Evolutionary conservation across 2,888 invertebrate species (phyloP).

Genomic region (Congeria kusceri): DNA sequence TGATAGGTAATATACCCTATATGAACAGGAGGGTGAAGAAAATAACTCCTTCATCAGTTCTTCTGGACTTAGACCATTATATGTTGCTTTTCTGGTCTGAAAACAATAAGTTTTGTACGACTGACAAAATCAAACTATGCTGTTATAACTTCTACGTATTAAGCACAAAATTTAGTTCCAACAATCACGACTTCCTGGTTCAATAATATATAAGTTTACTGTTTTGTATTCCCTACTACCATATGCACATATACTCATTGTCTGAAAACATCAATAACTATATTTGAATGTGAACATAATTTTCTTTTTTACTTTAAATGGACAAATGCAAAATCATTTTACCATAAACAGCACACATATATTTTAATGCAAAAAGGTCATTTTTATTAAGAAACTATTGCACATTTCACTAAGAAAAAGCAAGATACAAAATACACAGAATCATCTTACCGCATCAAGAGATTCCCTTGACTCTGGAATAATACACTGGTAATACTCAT

Average conservation of each 20-base stretch:
- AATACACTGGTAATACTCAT: constrained; percentile 93
- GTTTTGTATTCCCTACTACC: too few relatives aligned
- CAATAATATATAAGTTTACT: background rate
- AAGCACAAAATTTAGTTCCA: background rate
- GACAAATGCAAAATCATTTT: too few relatives aligned
- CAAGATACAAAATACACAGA: constrained; percentile 6
- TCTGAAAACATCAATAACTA: too few relatives aligned
- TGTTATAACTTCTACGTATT: too few relatives aligned
- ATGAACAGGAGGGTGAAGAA: constrained; percentile 92
- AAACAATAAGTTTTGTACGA: constrained; percentile 21
- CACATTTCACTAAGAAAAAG: background rate
- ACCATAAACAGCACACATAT: too few relatives aligned
- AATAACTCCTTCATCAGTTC: constrained; percentile 92
- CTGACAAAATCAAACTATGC: background rate
- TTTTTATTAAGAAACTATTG: background rate
- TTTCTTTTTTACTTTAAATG: too few relatives aligned
- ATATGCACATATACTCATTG: too few relatives aligned
- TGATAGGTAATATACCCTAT: constrained; percentile 88
- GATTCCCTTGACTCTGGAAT: constrained; percentile 89
- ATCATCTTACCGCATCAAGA: constrained; percentile 62
- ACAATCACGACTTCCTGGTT: background rate
- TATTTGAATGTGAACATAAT: too few relatives aligned
- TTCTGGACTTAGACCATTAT: constrained; percentile 90
- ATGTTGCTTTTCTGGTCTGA: constrained; percentile 65
- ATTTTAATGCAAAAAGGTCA: too few relatives aligned